These are phyloP conservation scores for Eupristina koningsbergeri DNA, from an alignment of 1,140 invertebrate species.

Conservation along the genomic window DNA sequence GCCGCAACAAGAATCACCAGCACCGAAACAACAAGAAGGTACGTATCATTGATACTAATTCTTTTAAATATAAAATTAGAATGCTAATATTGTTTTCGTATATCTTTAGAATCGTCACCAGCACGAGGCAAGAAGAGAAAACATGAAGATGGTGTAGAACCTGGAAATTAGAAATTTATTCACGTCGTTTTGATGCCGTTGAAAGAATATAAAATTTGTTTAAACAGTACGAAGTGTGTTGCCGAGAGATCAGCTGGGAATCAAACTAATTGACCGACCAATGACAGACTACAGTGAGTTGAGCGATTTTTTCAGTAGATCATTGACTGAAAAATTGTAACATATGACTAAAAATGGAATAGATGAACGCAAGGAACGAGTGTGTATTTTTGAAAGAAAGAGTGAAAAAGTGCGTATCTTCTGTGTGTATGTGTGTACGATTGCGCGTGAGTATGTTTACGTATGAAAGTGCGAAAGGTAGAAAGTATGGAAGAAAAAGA, in stretches of 20 bases:
- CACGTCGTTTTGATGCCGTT: conserved; percentile 63
- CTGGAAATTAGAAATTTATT: conserved; percentile 67
- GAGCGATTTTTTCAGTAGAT: conserved; percentile 68
- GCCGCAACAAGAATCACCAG: not conserved
- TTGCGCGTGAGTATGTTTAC: not conserved
- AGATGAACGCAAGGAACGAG: conserved; percentile 33
- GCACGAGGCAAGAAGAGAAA: conserved; percentile 82
- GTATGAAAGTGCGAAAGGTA: conserved; percentile 49
- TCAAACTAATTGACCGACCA: conserved; percentile 73
- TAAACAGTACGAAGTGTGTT: conserved; percentile 71
- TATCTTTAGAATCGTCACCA: conserved; percentile 69
- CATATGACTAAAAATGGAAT: conserved; percentile 52
- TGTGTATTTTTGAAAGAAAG: conserved; percentile 23
- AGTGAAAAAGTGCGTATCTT: conserved; percentile 32
- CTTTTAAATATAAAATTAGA: not conserved
- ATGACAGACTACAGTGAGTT: conserved; percentile 72
- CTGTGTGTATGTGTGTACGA: not conserved
- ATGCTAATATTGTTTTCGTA: conserved; percentile 27
- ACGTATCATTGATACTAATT: not conserved
- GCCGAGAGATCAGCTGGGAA: conserved; percentile 71
- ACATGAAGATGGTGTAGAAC: conserved; percentile 76
- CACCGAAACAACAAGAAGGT: conserved; percentile 56
- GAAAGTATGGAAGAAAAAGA: conserved; percentile 53
- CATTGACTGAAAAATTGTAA: conserved; percentile 66
- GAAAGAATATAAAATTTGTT: conserved; percentile 71